A percentile compares a stretch with the other conserved stretches of the same genome.
phyloP scores from a whole-genome alignment of 2,113 vertebrate genomes.

The Oplegnathus fasciatus region DNA sequence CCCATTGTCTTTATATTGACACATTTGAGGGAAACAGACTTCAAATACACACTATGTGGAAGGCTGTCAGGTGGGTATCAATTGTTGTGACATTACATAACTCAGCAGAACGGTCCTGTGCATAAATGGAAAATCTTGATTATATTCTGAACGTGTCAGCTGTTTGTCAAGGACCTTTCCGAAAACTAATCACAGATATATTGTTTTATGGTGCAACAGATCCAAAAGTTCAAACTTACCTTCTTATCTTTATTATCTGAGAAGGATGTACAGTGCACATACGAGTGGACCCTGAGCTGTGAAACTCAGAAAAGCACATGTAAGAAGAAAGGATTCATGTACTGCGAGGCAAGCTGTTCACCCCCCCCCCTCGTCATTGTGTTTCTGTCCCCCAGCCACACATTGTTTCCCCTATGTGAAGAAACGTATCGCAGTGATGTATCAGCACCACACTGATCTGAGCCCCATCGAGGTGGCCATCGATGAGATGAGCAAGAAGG shows the following conservation, averaged over 20 bases:
- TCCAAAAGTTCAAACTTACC: conserved; percentile 74
- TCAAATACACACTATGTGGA: neutral
- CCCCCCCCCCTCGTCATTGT: neutral
- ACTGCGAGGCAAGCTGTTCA: neutral
- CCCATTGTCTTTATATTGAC: neutral
- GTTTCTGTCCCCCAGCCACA: conserved; percentile 86
- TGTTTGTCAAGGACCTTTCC: conserved; percentile 58
- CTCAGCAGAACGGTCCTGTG: conserved; percentile 27
- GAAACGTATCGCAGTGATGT: conserved; percentile 97
- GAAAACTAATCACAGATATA: conserved; percentile 51
- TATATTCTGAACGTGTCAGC: conserved; percentile 72
- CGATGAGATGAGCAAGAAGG: conserved; percentile 98
- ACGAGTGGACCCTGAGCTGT: neutral
- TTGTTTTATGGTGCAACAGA: conserved; percentile 67
- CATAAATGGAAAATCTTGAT: conserved; percentile 65
- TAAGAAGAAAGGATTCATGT: neutral
- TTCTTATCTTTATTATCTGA: conserved; percentile 65
- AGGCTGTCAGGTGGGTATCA: neutral
- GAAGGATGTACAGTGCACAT: neutral
- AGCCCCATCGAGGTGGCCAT: conserved; percentile 99
- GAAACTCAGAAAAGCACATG: conserved; percentile 24
- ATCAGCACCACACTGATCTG: conserved; percentile 97
- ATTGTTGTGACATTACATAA: neutral
- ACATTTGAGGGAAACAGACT: neutral
- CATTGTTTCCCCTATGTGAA: conserved; percentile 98